Conservation (phyloP, 2,113 vertebrate species). For the Canis aureus region DNA sequence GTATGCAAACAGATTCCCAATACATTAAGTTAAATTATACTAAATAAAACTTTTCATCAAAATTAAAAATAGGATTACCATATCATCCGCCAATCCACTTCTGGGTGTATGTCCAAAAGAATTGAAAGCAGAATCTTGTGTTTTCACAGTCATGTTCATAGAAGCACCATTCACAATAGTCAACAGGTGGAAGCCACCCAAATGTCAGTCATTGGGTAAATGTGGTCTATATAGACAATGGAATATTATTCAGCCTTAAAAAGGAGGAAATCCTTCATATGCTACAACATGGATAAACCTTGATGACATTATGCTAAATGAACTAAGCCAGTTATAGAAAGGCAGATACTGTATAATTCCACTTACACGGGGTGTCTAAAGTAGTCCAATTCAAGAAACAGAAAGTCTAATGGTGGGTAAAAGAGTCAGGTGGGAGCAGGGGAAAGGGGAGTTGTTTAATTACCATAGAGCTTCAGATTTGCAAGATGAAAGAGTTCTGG, state of each 20-base stretch:
- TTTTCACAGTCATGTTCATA: neutral
- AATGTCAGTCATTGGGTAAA: neutral
- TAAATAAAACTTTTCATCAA: constrained; percentile 16
- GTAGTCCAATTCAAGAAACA: neutral
- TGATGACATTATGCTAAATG: neutral
- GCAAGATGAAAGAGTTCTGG: neutral
- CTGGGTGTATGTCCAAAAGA: neutral
- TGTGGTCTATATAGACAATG: neutral
- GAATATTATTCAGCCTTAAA: neutral
- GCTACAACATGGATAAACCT: neutral
- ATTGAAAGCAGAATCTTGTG: neutral
- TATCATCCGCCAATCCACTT: neutral
- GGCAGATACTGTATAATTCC: neutral
- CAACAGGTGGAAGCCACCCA: neutral
- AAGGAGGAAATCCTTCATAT: neutral
- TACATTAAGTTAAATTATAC: constrained; percentile 6
- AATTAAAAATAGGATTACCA: constrained; percentile 19
- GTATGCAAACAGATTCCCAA: neutral
- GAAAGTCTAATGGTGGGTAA: neutral
- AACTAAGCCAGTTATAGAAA: constrained; percentile 11
- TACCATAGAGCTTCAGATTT: neutral
- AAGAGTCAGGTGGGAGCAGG: neutral
- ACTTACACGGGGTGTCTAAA: neutral
- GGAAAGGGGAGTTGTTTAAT: neutral
- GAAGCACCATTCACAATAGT: neutral